These are phyloP conservation scores for Solea senegalensis DNA, from an alignment of 2,113 vertebrate genomes.

Conservation along the genomic window DNA sequence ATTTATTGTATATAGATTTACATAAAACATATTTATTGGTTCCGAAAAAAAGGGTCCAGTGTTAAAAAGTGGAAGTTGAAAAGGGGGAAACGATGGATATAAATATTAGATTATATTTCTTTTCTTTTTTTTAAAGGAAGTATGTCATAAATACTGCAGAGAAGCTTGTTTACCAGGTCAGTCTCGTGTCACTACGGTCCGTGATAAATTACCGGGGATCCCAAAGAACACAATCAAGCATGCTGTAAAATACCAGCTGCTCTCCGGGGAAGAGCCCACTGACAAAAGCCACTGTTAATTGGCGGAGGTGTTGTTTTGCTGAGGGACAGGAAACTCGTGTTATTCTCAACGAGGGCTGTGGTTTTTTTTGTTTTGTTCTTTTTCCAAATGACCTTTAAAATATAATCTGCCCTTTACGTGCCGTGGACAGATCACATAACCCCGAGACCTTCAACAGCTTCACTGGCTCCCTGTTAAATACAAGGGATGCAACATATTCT, in stretches of 20 bases:
- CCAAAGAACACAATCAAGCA: not conserved
- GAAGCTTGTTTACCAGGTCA: not conserved
- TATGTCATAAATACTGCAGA: not conserved
- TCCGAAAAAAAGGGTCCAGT: not conserved
- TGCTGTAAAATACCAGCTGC: not conserved
- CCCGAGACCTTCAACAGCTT: too few relatives aligned
- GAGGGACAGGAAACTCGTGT: constrained; percentile 13
- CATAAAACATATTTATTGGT: not conserved
- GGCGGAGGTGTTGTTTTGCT: constrained; percentile 69
- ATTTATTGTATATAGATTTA: too few relatives aligned
- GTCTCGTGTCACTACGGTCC: not conserved
- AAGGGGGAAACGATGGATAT: not conserved
- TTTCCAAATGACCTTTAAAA: not conserved
- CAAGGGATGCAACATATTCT: too few relatives aligned
- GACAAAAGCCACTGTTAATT: constrained; percentile 70
- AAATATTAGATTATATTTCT: too few relatives aligned
- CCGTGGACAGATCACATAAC: not conserved
- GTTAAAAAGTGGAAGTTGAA: not conserved
- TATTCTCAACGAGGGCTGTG: too few relatives aligned
- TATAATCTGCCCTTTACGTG: not conserved
- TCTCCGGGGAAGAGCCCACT: constrained; percentile 55
- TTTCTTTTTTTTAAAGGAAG: not conserved
- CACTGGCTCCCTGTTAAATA: too few relatives aligned
- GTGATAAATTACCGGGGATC: not conserved
- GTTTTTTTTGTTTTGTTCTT: too few relatives aligned